Percentiles rank a stretch among this genome's conserved stretches.
Evolutionary conservation across 2,888 invertebrate genomes (phyloP).

Genomic region (Petrolisthes manimaculis): DNA sequence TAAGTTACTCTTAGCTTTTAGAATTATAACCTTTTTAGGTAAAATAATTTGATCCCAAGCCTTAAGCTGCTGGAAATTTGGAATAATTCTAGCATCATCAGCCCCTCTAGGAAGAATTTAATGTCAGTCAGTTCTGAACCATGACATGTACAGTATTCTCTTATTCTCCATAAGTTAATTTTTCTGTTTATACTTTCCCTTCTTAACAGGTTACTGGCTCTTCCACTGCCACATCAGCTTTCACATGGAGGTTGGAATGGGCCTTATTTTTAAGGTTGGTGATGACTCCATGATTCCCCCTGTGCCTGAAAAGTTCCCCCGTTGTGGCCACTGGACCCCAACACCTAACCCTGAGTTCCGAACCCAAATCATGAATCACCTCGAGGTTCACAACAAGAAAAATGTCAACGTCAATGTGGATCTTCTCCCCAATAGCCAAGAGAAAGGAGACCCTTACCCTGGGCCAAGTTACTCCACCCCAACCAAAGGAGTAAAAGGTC

Average conservation of each 20-base stretch:
- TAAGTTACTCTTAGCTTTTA: no score
- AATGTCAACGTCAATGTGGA: constrained; percentile 36
- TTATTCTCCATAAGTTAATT: not conserved
- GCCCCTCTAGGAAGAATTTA: no score
- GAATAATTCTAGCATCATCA: no score
- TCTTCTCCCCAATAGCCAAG: constrained; percentile 20
- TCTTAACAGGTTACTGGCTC: constrained; percentile 78
- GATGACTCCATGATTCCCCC: constrained; percentile 72
- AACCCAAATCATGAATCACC: constrained; percentile 34
- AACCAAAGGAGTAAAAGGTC: not conserved
- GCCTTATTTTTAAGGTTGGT: constrained; percentile 82
- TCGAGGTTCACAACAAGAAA: constrained; percentile 18
- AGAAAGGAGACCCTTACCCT: not conserved
- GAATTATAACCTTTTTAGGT: no score
- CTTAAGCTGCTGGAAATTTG: no score
- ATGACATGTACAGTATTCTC: not conserved
- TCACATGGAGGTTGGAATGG: constrained; percentile 92
- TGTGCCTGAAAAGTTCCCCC: constrained; percentile 72
- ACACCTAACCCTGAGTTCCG: constrained; percentile 79
- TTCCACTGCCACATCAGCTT: constrained; percentile 94
- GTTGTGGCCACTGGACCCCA: constrained; percentile 79
- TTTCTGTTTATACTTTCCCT: not conserved
- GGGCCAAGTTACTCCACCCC: constrained; percentile 40
- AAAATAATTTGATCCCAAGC: no score
- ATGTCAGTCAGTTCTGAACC: no score